Percentiles rank a stretch among this genome's conserved stretches.
phyloP scores from a whole-genome alignment of 2,888 invertebrate species.

The Trichacis sp. region DNA sequence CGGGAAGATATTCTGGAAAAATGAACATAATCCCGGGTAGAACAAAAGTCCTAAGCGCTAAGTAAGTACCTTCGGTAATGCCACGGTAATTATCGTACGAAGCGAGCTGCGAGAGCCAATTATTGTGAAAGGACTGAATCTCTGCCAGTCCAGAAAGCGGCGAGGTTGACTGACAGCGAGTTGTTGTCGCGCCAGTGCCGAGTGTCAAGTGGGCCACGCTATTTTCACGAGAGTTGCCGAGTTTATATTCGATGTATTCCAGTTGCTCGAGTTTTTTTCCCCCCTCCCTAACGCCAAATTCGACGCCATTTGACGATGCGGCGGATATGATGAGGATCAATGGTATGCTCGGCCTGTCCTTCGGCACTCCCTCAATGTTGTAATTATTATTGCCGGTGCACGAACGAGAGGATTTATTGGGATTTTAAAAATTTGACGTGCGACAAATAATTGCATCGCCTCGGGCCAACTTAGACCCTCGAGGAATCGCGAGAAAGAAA shows the following conservation, averaged over 20 bases:
- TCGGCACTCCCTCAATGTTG: slow-evolving; percentile 19
- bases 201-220: slow-evolving; percentile 22
- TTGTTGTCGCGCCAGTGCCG: slow-evolving; percentile 30
- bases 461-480: slow-evolving; percentile 10
- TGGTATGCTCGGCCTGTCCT: slow-evolving; percentile 5
- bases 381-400: slow-evolving; percentile 17
- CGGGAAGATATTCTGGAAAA: too few relatives aligned
- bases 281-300: too few relatives aligned
- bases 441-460: slow-evolving; percentile 34
- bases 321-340: slow-evolving; percentile 6
- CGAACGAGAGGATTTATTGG: slow-evolving; percentile 11
- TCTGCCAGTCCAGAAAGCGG: slow-evolving; percentile 34
- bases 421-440: slow-evolving; percentile 30
- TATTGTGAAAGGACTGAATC: slow-evolving; percentile 51
- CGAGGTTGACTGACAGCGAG: slow-evolving; percentile 31
- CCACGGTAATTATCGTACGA: slow-evolving; percentile 48
- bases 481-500: background rate
- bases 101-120: slow-evolving; percentile 48
- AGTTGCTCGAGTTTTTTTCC: background rate
- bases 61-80: slow-evolving; percentile 29
- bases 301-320: slow-evolving; percentile 6
- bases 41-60: background rate
- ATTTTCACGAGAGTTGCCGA: slow-evolving; percentile 11
- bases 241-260: slow-evolving; percentile 13
- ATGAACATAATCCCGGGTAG: too few relatives aligned